Percentiles rank a stretch among this genome's conserved stretches.
Conservation (phyloP, 2,113 vertebrate genomes). For the Chaetura pelagica region DNA sequence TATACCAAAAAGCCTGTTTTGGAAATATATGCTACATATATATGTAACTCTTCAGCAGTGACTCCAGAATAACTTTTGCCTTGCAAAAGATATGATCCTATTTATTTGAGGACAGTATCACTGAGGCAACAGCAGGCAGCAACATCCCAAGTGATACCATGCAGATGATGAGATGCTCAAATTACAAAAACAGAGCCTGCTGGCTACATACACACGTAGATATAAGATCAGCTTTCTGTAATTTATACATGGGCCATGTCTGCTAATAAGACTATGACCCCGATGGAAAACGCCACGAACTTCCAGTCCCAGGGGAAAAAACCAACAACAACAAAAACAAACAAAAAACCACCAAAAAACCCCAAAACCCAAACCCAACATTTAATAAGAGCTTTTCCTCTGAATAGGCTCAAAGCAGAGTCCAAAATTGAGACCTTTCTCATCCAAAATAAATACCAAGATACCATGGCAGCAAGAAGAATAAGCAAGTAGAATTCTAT, state of each 20-base stretch:
- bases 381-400: background rate
- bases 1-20: background rate
- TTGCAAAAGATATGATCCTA: background rate
- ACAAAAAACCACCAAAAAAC: background rate
- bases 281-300: background rate
- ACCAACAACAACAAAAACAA: background rate
- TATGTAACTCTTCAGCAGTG: background rate
- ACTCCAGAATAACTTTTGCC: background rate
- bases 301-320: background rate
- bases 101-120: background rate
- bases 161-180: background rate
- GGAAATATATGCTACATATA: background rate
- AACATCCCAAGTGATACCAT: background rate
- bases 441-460: background rate
- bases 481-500: background rate
- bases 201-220: background rate
- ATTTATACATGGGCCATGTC: background rate
- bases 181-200: background rate
- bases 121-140: background rate
- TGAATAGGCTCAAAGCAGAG: background rate
- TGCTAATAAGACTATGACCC: background rate
- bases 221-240: background rate
- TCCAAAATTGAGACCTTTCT: background rate
- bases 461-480: background rate
- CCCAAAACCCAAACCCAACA: no score